These are phyloP conservation scores for Chlorops oryzae DNA, from an alignment of 1,140 invertebrate genomes.

Conservation along the genomic window DNA sequence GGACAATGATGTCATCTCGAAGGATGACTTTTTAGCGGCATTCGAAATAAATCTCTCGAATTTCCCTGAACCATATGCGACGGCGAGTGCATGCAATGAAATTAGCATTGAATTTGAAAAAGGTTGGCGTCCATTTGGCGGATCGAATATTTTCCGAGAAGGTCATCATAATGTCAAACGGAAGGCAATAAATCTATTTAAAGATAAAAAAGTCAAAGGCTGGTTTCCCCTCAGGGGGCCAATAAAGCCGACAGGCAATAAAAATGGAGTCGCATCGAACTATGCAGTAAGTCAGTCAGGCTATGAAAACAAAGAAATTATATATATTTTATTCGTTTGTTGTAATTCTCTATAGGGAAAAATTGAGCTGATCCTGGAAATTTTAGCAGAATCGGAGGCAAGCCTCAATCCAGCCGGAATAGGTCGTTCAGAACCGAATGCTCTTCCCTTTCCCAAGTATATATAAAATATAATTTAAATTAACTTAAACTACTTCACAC, in stretches of 20 bases:
- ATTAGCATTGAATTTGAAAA: no score
- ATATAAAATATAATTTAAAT: constrained; percentile 19
- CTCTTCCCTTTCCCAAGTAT: constrained; percentile 57
- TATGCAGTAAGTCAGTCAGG: constrained; percentile 4
- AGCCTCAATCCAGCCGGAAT: constrained; percentile 55
- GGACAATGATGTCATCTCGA: constrained; percentile 71
- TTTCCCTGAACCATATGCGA: constrained; percentile 56
- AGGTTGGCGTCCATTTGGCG: no score
- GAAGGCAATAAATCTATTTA: constrained; percentile 71
- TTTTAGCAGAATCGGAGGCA: constrained; percentile 56
- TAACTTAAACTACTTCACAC: constrained; percentile 1
- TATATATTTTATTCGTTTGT: neutral
- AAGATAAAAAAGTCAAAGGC: constrained; percentile 61
- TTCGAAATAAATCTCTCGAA: constrained; percentile 57
- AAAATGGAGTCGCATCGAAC: no score
- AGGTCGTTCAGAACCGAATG: constrained; percentile 55
- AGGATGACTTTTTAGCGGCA: constrained; percentile 69
- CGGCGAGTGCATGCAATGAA: constrained; percentile 54
- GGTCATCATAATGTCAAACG: constrained; percentile 6
- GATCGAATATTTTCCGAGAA: neutral
- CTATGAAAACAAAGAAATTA: neutral
- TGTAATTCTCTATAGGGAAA: constrained; percentile 56
- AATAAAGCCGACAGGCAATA: neutral
- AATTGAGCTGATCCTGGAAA: constrained; percentile 58
- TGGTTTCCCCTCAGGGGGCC: constrained; percentile 67